Conservation (phyloP, 2,888 invertebrate genomes). For the Oeneis ivallda region DNA sequence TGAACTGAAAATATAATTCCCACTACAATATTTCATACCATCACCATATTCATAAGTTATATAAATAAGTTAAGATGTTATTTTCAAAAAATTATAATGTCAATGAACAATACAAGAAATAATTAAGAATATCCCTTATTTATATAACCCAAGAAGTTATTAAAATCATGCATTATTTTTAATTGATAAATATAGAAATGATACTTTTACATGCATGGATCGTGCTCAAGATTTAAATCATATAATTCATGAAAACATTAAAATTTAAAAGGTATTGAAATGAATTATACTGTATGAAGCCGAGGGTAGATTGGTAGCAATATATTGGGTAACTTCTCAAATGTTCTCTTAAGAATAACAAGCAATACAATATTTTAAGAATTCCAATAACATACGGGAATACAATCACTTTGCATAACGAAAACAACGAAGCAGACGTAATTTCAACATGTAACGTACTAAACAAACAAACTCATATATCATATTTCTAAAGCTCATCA, state of each 20-base stretch:
- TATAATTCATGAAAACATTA: neutral
- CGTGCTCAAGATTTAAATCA: slow-evolving; percentile 8
- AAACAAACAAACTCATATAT: slow-evolving; percentile 2
- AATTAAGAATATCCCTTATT: slow-evolving; percentile 1
- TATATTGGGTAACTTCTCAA: neutral
- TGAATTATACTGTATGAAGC: neutral
- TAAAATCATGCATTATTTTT: slow-evolving; percentile 13
- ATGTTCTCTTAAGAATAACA: neutral
- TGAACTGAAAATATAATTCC: slow-evolving; percentile 17
- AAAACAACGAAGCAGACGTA: slow-evolving; percentile 19
- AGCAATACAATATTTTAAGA: neutral
- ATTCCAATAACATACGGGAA: slow-evolving; percentile 3
- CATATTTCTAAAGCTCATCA: neutral
- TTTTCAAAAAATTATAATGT: neutral
- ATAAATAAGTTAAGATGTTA: slow-evolving; percentile 16
- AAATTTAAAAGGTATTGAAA: neutral
- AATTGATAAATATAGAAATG: slow-evolving; percentile 8
- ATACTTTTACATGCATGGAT: slow-evolving; percentile 13
- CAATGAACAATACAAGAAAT: neutral
- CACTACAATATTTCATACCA: slow-evolving; percentile 29
- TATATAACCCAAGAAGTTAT: slow-evolving; percentile 17
- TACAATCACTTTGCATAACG: slow-evolving; percentile 4
- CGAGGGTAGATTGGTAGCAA: neutral
- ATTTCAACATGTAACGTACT: neutral
- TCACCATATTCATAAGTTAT: slow-evolving; percentile 30